Conservation (phyloP, 2,797 vertebrate species). For the Philypnodon macrostomus region DNA sequence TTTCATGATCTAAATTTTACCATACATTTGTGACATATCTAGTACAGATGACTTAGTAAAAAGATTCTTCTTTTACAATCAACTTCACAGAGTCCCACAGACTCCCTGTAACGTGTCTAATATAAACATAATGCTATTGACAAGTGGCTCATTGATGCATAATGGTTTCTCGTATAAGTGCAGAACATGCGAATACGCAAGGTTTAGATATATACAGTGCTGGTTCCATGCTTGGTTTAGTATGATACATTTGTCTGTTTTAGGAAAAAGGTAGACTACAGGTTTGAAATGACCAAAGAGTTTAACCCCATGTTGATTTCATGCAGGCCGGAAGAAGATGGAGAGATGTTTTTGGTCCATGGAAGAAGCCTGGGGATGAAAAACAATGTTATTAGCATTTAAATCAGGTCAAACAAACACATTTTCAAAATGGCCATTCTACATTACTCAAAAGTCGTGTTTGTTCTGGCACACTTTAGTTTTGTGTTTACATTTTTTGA, state of each 20-base stretch:
- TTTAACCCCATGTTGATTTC: conserved; percentile 34
- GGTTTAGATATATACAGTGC: conserved; percentile 62
- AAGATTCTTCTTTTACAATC: conserved; percentile 48
- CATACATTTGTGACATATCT: conserved; percentile 39
- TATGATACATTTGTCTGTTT: conserved; percentile 23
- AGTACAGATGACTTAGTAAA: conserved; percentile 49
- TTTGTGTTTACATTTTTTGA: no score
- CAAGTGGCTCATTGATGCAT: conserved; percentile 64
- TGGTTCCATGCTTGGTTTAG: conserved; percentile 64
- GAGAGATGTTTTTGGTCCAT: conserved; percentile 33
- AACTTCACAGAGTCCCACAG: conserved; percentile 12
- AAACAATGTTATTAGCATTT: no score
- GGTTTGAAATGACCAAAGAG: conserved; percentile 29
- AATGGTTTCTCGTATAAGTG: conserved; percentile 44
- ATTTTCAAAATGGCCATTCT: no score
- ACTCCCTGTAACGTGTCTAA: conserved; percentile 21
- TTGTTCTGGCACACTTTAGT: no score
- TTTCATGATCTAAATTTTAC: conserved; percentile 38
- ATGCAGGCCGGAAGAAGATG: conserved; percentile 53
- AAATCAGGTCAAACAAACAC: no score
- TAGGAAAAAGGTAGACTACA: conserved; percentile 17
- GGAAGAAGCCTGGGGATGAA: conserved; percentile 44
- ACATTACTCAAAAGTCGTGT: no score
- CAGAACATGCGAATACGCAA: conserved; percentile 64
- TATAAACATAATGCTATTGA: conserved; percentile 44